Evolutionary conservation across 2,113 vertebrate genomes (phyloP).

Genomic region (Mesocricetus auratus): DNA sequence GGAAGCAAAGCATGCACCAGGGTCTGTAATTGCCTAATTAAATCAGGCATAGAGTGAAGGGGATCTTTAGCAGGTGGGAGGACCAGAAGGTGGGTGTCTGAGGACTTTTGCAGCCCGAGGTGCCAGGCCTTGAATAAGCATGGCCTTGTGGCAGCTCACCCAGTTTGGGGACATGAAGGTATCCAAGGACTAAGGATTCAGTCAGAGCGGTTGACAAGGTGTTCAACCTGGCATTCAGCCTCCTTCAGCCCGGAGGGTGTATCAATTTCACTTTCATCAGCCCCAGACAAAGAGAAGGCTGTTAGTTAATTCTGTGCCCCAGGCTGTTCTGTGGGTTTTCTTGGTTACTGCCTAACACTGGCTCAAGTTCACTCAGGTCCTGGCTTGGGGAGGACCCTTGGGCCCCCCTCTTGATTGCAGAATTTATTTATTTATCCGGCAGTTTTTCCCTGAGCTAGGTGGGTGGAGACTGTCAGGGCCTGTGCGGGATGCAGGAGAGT

Average conservation of each 20-base stretch:
- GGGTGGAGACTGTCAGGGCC: neutral
- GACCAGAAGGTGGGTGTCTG: neutral
- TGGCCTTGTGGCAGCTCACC: neutral
- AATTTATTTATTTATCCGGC: neutral
- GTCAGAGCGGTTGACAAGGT: neutral
- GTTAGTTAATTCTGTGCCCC: constrained; percentile 19
- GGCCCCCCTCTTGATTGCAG: neutral
- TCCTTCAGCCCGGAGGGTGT: neutral
- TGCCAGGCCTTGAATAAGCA: neutral
- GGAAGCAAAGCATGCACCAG: neutral
- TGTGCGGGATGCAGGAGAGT: neutral
- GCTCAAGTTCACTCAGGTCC: constrained; percentile 15
- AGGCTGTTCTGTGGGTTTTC: constrained; percentile 24
- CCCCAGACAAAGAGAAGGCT: constrained; percentile 28
- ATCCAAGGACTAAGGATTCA: neutral
- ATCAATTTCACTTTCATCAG: constrained; percentile 39
- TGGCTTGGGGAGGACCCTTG: neutral
- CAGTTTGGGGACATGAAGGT: neutral
- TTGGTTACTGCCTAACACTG: neutral
- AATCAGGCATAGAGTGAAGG: neutral
- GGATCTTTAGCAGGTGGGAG: neutral
- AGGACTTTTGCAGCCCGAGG: neutral
- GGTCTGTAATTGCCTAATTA: neutral
- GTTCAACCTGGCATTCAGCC: neutral
- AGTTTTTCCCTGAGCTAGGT: neutral